Percentiles rank a stretch among this genome's conserved stretches.
phyloP scores from a whole-genome alignment of 2,113 vertebrate species.

The Protobothrops mucrosquamatus region DNA sequence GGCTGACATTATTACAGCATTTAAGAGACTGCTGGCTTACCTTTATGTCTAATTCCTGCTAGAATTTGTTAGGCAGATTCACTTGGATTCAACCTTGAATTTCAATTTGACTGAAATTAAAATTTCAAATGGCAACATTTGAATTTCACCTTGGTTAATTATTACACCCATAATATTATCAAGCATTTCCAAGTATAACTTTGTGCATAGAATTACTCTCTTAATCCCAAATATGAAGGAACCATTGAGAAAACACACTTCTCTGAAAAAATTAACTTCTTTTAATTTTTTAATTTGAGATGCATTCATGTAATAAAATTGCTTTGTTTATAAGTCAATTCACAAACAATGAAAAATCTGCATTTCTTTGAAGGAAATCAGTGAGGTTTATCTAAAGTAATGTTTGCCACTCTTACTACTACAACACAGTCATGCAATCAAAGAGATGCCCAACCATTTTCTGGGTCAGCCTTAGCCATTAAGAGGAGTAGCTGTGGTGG shows the following conservation, averaged over 20 bases:
- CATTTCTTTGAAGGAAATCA: not conserved
- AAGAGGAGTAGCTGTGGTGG: not conserved
- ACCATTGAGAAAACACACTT: not conserved
- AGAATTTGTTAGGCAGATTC: not conserved
- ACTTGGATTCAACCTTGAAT: not conserved
- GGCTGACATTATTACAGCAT: not conserved
- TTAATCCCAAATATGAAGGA: not conserved
- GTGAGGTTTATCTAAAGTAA: not conserved
- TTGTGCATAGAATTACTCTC: not conserved
- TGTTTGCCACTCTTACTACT: not conserved
- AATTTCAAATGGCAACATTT: not conserved
- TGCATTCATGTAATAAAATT: not conserved
- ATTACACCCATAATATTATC: not conserved
- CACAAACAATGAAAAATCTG: not conserved
- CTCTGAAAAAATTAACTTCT: not conserved
- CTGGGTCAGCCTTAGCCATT: not conserved
- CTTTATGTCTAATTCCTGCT: not conserved
- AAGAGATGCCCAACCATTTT: not conserved
- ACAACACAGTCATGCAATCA: not conserved
- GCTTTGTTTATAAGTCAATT: not conserved
- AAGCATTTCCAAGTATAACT: not conserved
- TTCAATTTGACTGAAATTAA: not conserved
- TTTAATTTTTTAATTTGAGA: not conserved
- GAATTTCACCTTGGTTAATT: not conserved
- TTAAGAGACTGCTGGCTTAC: not conserved